Conservation (phyloP, 2,888 invertebrate species). For the Himalopsyche japonica region DNA sequence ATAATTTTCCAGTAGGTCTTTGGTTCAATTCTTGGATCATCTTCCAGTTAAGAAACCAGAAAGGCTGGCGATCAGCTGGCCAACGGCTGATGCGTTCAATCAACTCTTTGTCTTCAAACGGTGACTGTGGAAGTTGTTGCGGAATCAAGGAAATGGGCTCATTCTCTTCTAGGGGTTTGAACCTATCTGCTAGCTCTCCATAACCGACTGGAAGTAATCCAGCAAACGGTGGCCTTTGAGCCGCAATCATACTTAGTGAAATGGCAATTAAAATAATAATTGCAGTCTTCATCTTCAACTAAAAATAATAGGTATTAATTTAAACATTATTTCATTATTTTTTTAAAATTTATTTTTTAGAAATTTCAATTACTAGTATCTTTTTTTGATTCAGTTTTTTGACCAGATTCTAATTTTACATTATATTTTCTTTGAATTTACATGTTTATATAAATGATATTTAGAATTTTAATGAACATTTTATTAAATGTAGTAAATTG, state of each 20-base stretch:
- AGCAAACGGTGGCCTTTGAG: constrained; percentile 70
- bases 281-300: not conserved
- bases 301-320: not conserved
- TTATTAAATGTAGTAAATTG: too few species aligned
- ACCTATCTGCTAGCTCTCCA: constrained; percentile 57
- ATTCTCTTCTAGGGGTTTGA: constrained; percentile 42
- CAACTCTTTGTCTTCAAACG: constrained; percentile 64
- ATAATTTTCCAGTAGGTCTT: too few species aligned
- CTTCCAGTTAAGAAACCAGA: constrained; percentile 73
- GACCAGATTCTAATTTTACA: too few species aligned
- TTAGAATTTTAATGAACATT: too few species aligned
- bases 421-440: too few species aligned
- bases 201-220: constrained; percentile 63
- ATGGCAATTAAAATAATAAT: not conserved
- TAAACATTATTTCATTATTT: not conserved
- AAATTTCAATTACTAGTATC: too few species aligned
- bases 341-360: too few species aligned
- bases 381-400: too few species aligned
- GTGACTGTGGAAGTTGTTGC: constrained; percentile 65
- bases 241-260: constrained; percentile 44
- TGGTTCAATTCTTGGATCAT: not conserved
- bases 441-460: too few species aligned
- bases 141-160: constrained; percentile 45
- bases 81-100: constrained; percentile 66
- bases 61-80: constrained; percentile 70